Base-by-base conservation (phyloP, 2,113 vertebrate species). In the Dinomys branickii region DNA sequence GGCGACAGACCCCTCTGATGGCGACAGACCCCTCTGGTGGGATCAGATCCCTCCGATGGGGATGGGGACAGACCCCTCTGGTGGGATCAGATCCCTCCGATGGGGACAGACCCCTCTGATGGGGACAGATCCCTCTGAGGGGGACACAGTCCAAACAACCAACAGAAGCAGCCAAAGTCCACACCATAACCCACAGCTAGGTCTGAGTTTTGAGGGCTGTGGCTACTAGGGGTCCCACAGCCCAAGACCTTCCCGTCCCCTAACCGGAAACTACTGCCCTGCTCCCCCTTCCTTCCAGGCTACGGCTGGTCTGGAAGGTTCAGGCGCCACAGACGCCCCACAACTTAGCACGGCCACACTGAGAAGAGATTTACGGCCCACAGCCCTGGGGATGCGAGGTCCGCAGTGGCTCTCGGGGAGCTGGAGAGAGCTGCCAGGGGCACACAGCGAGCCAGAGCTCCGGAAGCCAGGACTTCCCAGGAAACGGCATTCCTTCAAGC, bases 351-450 rank as follows among this genome's bases (percentile, higher is more conserved):
- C 56, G 92, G 96, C 88, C 83, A 65, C 94, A 85, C 22, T 67
- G 59, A 88, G 91, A 90, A 90, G 96, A 0, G 89, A 97, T 96
- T 93, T 97, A 91, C 19, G n/a, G 94, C 19, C 19, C 30, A 65
- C 65, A 81, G 91, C 97, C 91, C 56, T 73, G 59, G 94, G 97
- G 95, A 97, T 38, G 85, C 1, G 10, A 94, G 73, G 85, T 65
- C 35, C 92, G 89, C 56, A 92, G 97, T 63, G 97, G 92, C 81
- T 96, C 97, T 98, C 97, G 89, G 69, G 85, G 86, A 89, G 94
- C 90, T 5, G 81, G 94, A 89, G 95, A 94, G 90, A 96, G 97
- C 94, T 54, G 1, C 94, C 93, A n/a, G 94, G 71, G 90, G 89
- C 73, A 65, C 13, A 90, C 78, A 88, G 91, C 84, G 97, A 96